Evolutionary conservation across 2,113 vertebrate species (phyloP).

Genomic region (Perognathus longimembris): DNA sequence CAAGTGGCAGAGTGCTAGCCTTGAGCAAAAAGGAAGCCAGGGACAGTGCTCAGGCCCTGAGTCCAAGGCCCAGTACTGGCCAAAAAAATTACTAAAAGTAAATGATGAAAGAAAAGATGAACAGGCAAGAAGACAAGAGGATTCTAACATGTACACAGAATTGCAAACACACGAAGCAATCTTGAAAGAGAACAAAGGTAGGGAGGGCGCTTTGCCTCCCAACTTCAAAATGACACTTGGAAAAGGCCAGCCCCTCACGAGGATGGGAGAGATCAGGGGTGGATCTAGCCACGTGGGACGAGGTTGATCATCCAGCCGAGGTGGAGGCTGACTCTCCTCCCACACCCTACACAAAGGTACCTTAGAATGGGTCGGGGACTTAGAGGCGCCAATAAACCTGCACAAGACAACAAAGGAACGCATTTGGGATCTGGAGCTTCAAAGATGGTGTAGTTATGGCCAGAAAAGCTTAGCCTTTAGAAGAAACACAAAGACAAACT

Average conservation of each 20-base stretch:
- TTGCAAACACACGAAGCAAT: neutral
- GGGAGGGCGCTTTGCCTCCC: neutral
- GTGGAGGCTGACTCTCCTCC: neutral
- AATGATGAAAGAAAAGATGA: neutral
- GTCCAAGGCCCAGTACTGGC: too few relatives aligned
- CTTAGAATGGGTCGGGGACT: neutral
- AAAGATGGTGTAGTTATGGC: neutral
- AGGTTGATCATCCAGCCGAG: neutral
- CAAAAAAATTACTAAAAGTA: too few relatives aligned
- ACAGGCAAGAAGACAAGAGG: neutral
- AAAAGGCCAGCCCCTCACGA: neutral
- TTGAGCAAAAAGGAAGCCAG: too few relatives aligned
- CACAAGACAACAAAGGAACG: neutral
- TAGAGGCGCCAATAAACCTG: neutral
- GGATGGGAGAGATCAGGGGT: too few relatives aligned
- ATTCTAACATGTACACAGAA: neutral
- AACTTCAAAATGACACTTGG: neutral
- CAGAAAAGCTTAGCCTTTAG: neutral
- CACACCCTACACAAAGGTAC: neutral
- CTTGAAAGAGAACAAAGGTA: neutral
- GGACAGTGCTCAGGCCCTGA: too few relatives aligned
- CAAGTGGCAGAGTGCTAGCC: too few relatives aligned
- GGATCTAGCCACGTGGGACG: too few relatives aligned
- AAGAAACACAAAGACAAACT: neutral
- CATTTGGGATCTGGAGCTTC: neutral